A percentile compares a stretch with the other conserved stretches of the same genome.
These are phyloP conservation scores for Erinaceus europaeus DNA, from an alignment of 2,113 vertebrate genomes.

Conservation along the genomic window DNA sequence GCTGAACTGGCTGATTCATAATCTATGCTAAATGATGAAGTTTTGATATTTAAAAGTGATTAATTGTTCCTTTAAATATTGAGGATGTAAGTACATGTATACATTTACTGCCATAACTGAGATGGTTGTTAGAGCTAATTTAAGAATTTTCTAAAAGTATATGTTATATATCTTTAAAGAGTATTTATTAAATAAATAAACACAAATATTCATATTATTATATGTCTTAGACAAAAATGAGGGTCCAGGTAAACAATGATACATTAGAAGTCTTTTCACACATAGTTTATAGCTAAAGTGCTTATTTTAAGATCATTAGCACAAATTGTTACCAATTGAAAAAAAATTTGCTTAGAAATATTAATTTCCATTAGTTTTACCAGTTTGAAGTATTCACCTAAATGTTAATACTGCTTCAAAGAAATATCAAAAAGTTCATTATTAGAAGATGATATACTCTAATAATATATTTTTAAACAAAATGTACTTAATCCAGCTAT, in stretches of 20 bases:
- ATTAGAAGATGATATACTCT: constrained; percentile 46
- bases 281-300: not conserved
- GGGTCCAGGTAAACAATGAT: not conserved
- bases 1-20: constrained; percentile 79
- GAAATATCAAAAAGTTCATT: not conserved
- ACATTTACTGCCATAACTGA: constrained; percentile 27
- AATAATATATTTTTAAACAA: constrained; percentile 56
- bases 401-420: not conserved
- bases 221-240: not conserved
- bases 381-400: not conserved
- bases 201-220: constrained; percentile 1
- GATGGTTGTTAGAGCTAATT: not conserved
- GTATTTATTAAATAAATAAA: not conserved
- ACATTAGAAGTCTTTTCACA: not conserved
- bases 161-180: not conserved
- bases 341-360: not conserved
- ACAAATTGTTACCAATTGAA: not conserved
- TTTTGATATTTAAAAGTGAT: constrained; percentile 39
- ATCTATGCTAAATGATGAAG: constrained; percentile 73
- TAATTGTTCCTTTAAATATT: constrained; percentile 51
- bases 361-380: not conserved
- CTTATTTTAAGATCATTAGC: not conserved
- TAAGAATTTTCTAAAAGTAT: not conserved
- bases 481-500: constrained; percentile 82
- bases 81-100: constrained; percentile 52